These are phyloP conservation scores for Valencia hispanica DNA, from an alignment of 2,797 vertebrate species.

Conservation along the genomic window DNA sequence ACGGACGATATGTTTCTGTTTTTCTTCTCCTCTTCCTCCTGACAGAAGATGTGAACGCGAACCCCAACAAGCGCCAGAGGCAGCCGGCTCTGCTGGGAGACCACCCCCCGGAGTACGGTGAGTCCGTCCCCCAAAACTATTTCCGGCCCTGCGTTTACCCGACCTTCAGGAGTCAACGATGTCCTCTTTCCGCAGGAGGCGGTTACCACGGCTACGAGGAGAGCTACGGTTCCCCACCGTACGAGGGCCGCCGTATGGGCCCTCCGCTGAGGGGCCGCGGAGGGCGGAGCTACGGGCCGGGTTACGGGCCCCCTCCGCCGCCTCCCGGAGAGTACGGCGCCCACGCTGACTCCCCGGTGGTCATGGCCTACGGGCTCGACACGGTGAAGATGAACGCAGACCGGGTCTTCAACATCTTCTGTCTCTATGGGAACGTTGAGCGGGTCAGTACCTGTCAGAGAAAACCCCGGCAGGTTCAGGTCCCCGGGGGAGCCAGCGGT, in stretches of 20 bases:
- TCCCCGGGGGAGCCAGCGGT: too few relatives aligned
- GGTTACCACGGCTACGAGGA: slow-evolving; percentile 90
- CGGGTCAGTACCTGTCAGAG: slow-evolving; percentile 84
- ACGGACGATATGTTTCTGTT: neutral
- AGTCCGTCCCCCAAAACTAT: slow-evolving; percentile 62
- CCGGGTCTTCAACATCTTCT: slow-evolving; percentile 93
- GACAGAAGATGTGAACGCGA: slow-evolving; percentile 80
- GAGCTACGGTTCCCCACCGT: slow-evolving; percentile 88
- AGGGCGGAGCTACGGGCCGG: slow-evolving; percentile 84
- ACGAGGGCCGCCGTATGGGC: slow-evolving; percentile 91
- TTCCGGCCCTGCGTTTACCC: too few relatives aligned
- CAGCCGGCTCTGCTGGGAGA: slow-evolving; percentile 94
- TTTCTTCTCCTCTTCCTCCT: slow-evolving; percentile 23
- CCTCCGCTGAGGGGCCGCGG: slow-evolving; percentile 89
- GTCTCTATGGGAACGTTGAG: slow-evolving; percentile 95
- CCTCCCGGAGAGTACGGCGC: slow-evolving; percentile 86
- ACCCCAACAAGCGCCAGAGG: slow-evolving; percentile 93
- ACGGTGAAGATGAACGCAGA: slow-evolving; percentile 93
- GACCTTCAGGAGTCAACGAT: too few relatives aligned
- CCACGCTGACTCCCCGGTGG: slow-evolving; percentile 91
- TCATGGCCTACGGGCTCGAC: slow-evolving; percentile 94
- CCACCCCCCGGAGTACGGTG: slow-evolving; percentile 94
- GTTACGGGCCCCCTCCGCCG: slow-evolving; percentile 89
- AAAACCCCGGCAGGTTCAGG: too few relatives aligned
- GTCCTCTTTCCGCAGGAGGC: slow-evolving; percentile 73